Evolutionary conservation across 1,140 invertebrate species (phyloP), one percentile per base, ranked within the genome.

Genomic region (Acromyrmex echinatior): DNA sequence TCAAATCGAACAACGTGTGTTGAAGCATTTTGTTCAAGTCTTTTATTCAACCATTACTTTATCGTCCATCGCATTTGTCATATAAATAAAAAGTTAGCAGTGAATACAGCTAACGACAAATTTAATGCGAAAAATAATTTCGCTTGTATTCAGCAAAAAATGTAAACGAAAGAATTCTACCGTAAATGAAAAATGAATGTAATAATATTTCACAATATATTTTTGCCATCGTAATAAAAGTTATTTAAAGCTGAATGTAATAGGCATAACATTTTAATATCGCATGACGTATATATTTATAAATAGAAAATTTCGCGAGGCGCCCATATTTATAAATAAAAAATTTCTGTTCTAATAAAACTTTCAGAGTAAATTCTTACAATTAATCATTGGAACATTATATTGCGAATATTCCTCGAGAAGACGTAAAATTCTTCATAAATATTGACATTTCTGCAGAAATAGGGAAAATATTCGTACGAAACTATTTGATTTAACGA

Each of bases 401-500:
- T 31, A 49, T 62, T 16, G 39, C 39, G 56, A 49, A 25, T 10
- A 45, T 73, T 82, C 4, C n/a, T 62, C 12, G 16, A n/a, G 56
- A 71, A 49, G 3, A 73, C 14, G n/a, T 62, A 49, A 49, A 74
- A 82, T 60, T 82, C 56, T 65, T 49, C 25, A 56, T 21, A 60
- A 51, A 62, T 62, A 62, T 49, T 74, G 68, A 82, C 25, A 12
- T 49, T 62, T 39, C n/a, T 21, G 6, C 9, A 31, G 35, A 74
- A 82, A 60, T 71, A 31, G 53, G 31, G 35, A 58, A 73, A 82
- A 60, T 82, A 82, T 53, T 74, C 35, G 25, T 25, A 28, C 39
- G 18, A 35, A 82, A 49, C 14, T 62, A 39, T 82, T 25, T n/a
- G 39, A 18, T 62, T 62, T 82, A 35, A 49, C 60, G 31, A 73